Conservation (phyloP, 2,888 invertebrate species). For the Platycheirus rosarum region DNA sequence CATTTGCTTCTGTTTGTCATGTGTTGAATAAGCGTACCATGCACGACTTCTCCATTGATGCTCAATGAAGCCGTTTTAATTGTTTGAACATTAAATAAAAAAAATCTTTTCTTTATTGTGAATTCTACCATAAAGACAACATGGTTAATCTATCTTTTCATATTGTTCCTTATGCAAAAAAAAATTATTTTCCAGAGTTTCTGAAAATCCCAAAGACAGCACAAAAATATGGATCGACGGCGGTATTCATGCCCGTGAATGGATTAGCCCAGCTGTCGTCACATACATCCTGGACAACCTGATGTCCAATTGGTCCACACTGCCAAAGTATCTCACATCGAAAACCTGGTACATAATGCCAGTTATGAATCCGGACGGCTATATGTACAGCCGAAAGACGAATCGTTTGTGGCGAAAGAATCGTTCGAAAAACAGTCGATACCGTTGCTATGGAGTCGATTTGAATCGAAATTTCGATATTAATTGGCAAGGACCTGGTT, state of each 20-base stretch:
- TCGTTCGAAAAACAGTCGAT: conserved; percentile 82
- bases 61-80: no score
- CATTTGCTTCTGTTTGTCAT: no score
- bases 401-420: conserved; percentile 94
- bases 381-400: conserved; percentile 90
- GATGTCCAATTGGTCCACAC: conserved; percentile 86
- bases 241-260: conserved; percentile 94
- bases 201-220: conserved; percentile 86
- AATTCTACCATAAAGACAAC: no score
- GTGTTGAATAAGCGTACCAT: no score
- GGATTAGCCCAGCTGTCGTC: conserved; percentile 91
- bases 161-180: no score
- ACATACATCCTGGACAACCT: conserved; percentile 89
- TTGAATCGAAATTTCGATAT: conserved; percentile 94
- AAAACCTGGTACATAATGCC: conserved; percentile 92
- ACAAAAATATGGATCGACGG: conserved; percentile 90
- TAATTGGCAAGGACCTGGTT: conserved; percentile 91
- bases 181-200: conserved; percentile 83
- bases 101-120: no score
- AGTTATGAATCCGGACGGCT: conserved; percentile 92
- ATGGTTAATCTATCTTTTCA: no score
- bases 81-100: no score
- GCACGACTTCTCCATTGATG: no score
- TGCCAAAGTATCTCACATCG: conserved; percentile 87
- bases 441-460: conserved; percentile 88